phyloP scores from a whole-genome alignment of 2,113 vertebrate genomes.

The Bostrychus sinensis region DNA sequence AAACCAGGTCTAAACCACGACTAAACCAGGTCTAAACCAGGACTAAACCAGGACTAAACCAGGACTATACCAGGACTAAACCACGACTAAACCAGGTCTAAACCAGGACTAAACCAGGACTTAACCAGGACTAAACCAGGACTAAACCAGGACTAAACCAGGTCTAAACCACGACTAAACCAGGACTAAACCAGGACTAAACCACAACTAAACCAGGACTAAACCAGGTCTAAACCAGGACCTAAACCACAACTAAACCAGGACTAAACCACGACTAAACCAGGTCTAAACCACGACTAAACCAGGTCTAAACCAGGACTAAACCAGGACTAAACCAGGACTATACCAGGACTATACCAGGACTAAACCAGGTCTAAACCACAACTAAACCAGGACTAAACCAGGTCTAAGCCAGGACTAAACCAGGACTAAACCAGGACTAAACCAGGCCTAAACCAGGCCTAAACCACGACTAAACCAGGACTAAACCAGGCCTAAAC shows the following conservation, averaged over 20 bases:
- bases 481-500: neutral
- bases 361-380: neutral
- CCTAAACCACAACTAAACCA: neutral
- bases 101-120: neutral
- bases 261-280: neutral
- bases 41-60: too few species aligned
- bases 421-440: too few species aligned
- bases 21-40: neutral
- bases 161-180: neutral
- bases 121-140: neutral
- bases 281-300: neutral
- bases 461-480: neutral
- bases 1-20: neutral
- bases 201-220: neutral
- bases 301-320: neutral
- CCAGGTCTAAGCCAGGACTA: neutral
- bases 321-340: neutral
- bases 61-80: neutral
- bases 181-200: neutral
- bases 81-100: neutral
- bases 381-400: neutral
- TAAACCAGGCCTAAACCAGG: neutral
- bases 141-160: neutral
- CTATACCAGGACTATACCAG: slow-evolving; percentile 14
- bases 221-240: too few species aligned